Evolutionary conservation across 2,797 vertebrate genomes (phyloP), one percentile per base, ranked within the genome.

Genomic region (Falco rusticolus): DNA sequence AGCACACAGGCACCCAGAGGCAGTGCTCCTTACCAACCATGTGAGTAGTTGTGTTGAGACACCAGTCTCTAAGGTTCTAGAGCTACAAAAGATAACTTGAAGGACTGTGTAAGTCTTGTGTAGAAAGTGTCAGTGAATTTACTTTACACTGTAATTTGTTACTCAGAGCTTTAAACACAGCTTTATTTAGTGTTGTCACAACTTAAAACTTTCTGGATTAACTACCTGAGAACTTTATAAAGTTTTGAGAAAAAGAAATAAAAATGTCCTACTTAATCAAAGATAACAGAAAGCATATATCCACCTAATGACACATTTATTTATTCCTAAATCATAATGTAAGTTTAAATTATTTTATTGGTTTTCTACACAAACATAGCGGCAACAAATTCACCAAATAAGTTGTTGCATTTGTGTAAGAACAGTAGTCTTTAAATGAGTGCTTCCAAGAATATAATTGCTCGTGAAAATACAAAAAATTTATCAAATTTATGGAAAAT

Each of bases 11-110:
- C 34, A 66, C 9, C 51, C 9, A 48, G 41, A 26, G 15, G 9
- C 11, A 53, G 11, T 12, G 6, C 10, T 45, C 16, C 17, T 50
- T 59, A 50, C 3, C 5, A 12, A 22, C 2, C 1, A 0, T 1
- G 1, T 45, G 24, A 68, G 11, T 10, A 34, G 25, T 12, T 8
- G 2, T 2, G 0, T 20, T 20, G 9, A 28, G 21, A 29, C 13
- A 21, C 18, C 5, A 6, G 19, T 45, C 15, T 48, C 16, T 31
- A 26, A 47, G 8, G 4, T 29, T 61, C 9, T 33, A 28, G 7
- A 83, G 12, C 7, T 41, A 4, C 41, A 68, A 53, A 28, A 69
- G 6, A 6, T 10, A 84, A 50, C 24, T 13, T 43, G 34, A 79
- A 60, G 21, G 12, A 48, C 5, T 53, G 8, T 37, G 6, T 4